Conservation (phyloP, 2,888 invertebrate species). For the Metallyticus violacea region DNA sequence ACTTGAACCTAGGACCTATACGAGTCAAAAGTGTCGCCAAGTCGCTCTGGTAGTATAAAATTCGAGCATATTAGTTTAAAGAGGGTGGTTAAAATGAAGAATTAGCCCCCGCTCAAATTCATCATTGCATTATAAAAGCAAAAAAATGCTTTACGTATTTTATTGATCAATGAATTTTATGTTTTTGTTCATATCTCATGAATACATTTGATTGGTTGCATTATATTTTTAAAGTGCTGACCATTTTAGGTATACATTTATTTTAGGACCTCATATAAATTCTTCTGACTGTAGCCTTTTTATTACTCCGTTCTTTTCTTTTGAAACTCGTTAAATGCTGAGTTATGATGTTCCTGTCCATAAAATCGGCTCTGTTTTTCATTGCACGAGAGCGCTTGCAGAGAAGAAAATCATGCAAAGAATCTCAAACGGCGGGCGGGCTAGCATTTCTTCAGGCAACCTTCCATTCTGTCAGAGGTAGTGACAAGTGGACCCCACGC, state of each 20-base stretch:
- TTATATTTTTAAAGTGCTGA: background rate
- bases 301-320: background rate
- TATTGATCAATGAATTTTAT: too few species aligned
- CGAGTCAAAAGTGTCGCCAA: too few species aligned
- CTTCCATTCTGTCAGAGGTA: background rate
- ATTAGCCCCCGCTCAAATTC: too few species aligned
- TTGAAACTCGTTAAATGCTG: background rate
- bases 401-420: background rate
- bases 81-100: too few species aligned
- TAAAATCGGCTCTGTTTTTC: background rate
- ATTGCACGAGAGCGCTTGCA: too few species aligned
- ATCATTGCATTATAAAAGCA: too few species aligned
- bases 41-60: too few species aligned
- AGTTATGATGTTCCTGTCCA: background rate
- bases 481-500: background rate
- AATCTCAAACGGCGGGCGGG: background rate
- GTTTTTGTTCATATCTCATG: too few species aligned
- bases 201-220: background rate
- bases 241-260: background rate
- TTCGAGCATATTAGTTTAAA: too few species aligned
- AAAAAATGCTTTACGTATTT: too few species aligned
- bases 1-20: too few species aligned
- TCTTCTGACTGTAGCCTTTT: background rate
- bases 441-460: background rate
- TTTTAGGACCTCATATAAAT: background rate